These are phyloP conservation scores for Cheilinus undulatus DNA, from an alignment of 2,113 vertebrate species.

Conservation along the genomic window DNA sequence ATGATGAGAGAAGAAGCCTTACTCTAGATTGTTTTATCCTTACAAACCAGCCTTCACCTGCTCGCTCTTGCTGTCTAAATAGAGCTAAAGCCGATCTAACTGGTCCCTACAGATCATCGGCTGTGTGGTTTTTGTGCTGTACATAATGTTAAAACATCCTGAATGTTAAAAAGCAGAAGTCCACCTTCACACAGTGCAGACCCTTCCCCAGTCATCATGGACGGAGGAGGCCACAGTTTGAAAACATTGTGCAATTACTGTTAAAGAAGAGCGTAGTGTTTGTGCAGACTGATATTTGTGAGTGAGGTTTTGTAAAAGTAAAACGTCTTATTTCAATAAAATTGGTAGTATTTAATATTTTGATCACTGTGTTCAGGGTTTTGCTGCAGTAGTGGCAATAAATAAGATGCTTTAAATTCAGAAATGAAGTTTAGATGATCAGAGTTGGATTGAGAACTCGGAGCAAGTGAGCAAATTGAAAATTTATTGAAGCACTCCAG, in stretches of 20 bases:
- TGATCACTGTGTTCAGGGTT: conserved; percentile 24
- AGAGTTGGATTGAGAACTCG: no score
- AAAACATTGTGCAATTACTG: conserved; percentile 62
- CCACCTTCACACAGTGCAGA: conserved; percentile 14
- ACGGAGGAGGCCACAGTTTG: conserved; percentile 37
- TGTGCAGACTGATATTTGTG: conserved; percentile 77
- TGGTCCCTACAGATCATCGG: conserved; percentile 19
- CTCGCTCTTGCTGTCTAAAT: conserved; percentile 24
- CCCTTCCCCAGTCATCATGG: conserved; percentile 18
- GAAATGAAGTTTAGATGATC: background rate
- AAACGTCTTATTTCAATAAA: conserved; percentile 83
- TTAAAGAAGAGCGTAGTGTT: conserved; percentile 64
- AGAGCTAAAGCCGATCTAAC: conserved; percentile 19
- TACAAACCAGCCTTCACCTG: conserved; percentile 28
- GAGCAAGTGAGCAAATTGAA: no score
- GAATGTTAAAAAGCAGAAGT: conserved; percentile 41
- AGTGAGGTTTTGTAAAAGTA: conserved; percentile 82
- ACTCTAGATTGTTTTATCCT: conserved; percentile 4
- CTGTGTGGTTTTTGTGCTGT: conserved; percentile 45
- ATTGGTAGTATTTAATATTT: conserved; percentile 70
- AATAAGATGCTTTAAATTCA: background rate
- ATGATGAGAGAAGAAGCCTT: conserved; percentile 28
- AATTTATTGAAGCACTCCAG: no score
- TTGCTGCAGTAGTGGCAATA: background rate
- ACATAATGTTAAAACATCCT: conserved; percentile 38